Base-by-base conservation (phyloP, 2,888 invertebrate species). In the Sisyra nigra region DNA sequence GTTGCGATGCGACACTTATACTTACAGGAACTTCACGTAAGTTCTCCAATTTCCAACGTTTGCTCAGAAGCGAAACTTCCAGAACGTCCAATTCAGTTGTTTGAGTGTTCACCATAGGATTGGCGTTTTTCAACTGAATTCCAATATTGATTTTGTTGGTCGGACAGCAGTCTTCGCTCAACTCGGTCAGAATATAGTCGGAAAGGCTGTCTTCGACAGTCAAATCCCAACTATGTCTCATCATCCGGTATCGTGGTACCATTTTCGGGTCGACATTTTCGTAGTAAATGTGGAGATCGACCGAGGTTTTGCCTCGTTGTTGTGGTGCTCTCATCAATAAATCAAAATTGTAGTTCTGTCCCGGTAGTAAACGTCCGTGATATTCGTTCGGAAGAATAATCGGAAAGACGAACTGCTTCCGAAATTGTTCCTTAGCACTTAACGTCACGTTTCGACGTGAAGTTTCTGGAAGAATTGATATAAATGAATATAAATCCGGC, bases 251-350 rank as follows among this genome's bases (percentile, higher is more conserved):
- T 14, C 33, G n/a, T 6, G 14, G 14, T 6, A 13, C 33, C n/a
- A 33, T 3, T 33, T 33, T 13, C 9, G 61, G 6, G 55, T 60
- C 53, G 18, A 60, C 53, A 56, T 72, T 72, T 53, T 79, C 76
- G 55, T 83, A 85, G 56, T 83, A 84, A 57, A 85, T 78, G 39
- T 85, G 64, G 50, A 84, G 61, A 56, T 83, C 74, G 35, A 84
- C 59, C 3, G 67, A 61, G 50, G 76, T 73, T 17, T 66, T 62
- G 2, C 80, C 82, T 41, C 74, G 72, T 35, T 64, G 61, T 48
- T 72, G 71, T 1, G 81, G 79, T 0, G 81, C 82, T 53, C 77
- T 73, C 15, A 85, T 61, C 78, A 79, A 83, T 54, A 81, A 63
- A 14, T 68, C 64, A 47, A 73, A 57, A 39, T 62, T 63, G 55